Evolutionary conservation across 2,888 invertebrate species (phyloP).

Genomic region (Philereme transversata): DNA sequence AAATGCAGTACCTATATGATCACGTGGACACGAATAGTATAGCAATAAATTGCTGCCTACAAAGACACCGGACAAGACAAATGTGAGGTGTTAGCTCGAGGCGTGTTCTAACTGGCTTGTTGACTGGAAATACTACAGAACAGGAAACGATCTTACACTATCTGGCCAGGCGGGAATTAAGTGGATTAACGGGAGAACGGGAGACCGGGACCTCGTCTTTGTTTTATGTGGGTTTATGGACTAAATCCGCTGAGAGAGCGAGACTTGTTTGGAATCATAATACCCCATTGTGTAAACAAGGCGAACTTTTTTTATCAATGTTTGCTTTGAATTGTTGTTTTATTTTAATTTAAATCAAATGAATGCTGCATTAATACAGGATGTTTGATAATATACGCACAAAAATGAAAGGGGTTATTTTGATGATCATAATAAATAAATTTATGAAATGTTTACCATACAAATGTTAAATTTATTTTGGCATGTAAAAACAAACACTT

Average conservation of each 20-base stretch:
- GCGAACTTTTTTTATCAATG: conserved; percentile 14
- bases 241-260: conserved; percentile 38
- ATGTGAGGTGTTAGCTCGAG: conserved; percentile 57
- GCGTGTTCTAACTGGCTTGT: conserved; percentile 50
- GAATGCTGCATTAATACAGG: neutral
- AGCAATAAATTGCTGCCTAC: conserved; percentile 63
- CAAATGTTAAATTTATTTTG: too few species aligned
- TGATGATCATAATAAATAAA: too few species aligned
- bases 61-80: conserved; percentile 68
- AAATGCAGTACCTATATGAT: conserved; percentile 53
- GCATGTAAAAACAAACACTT: too few species aligned
- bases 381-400: too few species aligned
- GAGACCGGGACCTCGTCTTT: conserved; percentile 39
- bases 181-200: conserved; percentile 47
- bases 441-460: too few species aligned
- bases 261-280: conserved; percentile 39
- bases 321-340: conserved; percentile 21
- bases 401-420: too few species aligned
- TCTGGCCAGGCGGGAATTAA: conserved; percentile 42
- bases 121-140: conserved; percentile 52
- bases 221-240: conserved; percentile 42
- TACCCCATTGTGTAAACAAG: conserved; percentile 35
- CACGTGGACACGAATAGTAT: conserved; percentile 58
- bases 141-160: conserved; percentile 50
- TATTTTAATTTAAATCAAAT: conserved; percentile 10